Evolutionary conservation across 2,888 invertebrate genomes (phyloP), one percentile per base, ranked within the genome.

Genomic region (Deilephila elpenor): DNA sequence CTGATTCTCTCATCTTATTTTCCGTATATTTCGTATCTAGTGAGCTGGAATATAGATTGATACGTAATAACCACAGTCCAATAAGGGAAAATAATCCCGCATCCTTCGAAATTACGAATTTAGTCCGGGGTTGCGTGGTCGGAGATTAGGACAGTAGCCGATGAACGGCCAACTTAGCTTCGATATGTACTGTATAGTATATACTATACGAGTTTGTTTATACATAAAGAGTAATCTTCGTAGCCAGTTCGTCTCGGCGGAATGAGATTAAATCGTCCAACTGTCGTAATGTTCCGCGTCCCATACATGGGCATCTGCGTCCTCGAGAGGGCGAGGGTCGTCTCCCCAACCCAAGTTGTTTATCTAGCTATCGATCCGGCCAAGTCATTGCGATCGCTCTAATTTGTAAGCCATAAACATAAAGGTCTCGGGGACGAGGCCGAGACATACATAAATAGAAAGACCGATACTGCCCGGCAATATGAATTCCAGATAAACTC

Each of bases 231-330:
- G 8, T 67, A 67, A 67, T 67, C 67, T 67, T 76, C 74, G 75
- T 77, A 32, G 81, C 82, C 70, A 77, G 75, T 78, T 78, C 76
- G 78, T 81, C 78, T 81, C 83, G 80, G 76, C 73, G 82, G 80
- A 82, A 81, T 78, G 80, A 84, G 86, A 88, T 88, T 88, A 87
- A 82, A 84, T 79, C 78, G 82, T 83, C 81, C 82, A 78, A 84
- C 82, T 86, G 80, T 85, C 84, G 87, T 83, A 84, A 87, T 86
- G 82, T 82, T 80, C 76, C 77, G 25, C 81, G 78, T 82, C 78
- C 80, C 83, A 82, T 88, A 89, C 89, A 88, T 88, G 88, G 90
- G 90, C 91, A 91, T 92, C 90, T 91, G 91, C 84, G 90, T 87
- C 87, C 88, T 89, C 78, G 86, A 86, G 88, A 80, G 82, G 82